phyloP scores from a whole-genome alignment of 2,888 invertebrate genomes.

The Cyaniris semiargus region DNA sequence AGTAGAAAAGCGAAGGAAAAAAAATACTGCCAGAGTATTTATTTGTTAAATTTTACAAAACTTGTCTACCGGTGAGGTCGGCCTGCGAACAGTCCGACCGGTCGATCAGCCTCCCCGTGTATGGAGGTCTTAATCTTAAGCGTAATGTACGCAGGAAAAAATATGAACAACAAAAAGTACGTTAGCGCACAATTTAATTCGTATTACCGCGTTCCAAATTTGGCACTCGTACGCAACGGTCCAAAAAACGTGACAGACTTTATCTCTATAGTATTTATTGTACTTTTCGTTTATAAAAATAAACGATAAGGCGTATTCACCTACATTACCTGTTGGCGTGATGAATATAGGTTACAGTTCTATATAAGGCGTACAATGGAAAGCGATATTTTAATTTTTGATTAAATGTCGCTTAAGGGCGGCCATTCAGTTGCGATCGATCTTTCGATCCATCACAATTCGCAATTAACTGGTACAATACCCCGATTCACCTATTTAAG shows the following conservation, averaged over 20 bases:
- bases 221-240: neutral
- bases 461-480: too few species aligned
- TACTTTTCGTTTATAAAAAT: neutral
- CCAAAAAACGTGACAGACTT: neutral
- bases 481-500: too few species aligned
- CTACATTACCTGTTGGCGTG: neutral
- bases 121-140: too few species aligned
- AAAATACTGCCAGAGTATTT: too few species aligned
- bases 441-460: too few species aligned
- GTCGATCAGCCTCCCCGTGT: too few species aligned
- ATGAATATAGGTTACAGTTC: neutral
- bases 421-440: too few species aligned
- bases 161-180: neutral
- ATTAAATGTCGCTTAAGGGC: too few species aligned
- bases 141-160: neutral
- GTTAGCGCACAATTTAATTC: neutral
- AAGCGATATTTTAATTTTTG: neutral
- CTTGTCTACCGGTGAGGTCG: too few species aligned
- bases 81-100: too few species aligned
- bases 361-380: neutral
- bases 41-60: too few species aligned
- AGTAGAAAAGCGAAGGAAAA: too few species aligned
- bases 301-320: slow-evolving; percentile 8
- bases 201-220: neutral
- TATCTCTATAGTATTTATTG: slow-evolving; percentile 9